Evolutionary conservation across 2,888 invertebrate species (phyloP), one percentile per base, ranked within the genome.

Genomic region (Orgyia antiqua): DNA sequence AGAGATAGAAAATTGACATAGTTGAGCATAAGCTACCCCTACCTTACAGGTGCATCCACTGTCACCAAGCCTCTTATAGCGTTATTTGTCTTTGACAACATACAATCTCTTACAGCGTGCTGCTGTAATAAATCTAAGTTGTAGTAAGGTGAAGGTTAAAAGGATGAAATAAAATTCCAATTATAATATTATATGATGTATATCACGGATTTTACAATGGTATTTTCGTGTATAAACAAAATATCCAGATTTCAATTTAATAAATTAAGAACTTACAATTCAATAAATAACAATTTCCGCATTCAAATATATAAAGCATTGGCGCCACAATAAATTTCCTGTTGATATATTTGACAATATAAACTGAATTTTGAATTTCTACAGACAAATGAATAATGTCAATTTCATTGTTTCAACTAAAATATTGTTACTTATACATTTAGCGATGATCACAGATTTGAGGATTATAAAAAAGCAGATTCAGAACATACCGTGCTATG

Each of bases 141-240:
- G n/a, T n/a, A n/a, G n/a, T n/a, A n/a, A n/a, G n/a, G n/a, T 7
- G 9, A 12, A 11, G 4, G 1, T 27, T 4, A 4, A 24, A 21
- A 27, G 33, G 31, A 24, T 36, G 17, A 75, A 84, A 82, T 80
- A 64, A 84, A 83, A 82, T 60, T 61, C 73, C 46, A 65, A 68
- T 77, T 78, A 71, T 80, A 82, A 78, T 84, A 80, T 79, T 84
- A 80, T 82, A 83, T 78, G 76, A 83, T 83, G 80, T 82, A 82
- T 59, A 86, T 86, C 86, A 84, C 84, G 86, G 84, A 76, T 82
- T 83, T 84, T 82, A 84, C 86, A 84, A 78, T 86, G 80, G 82
- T 83, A 80, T 75, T 79, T 67, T 78, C 73, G 68, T 78, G 71
- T 82, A 76, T 77, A 78, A 84, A 84, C 78, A 82, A 82, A 82